Evolutionary conservation across 1,140 invertebrate species (phyloP), one percentile per base, ranked within the genome.

Genomic region (Atta texana): DNA sequence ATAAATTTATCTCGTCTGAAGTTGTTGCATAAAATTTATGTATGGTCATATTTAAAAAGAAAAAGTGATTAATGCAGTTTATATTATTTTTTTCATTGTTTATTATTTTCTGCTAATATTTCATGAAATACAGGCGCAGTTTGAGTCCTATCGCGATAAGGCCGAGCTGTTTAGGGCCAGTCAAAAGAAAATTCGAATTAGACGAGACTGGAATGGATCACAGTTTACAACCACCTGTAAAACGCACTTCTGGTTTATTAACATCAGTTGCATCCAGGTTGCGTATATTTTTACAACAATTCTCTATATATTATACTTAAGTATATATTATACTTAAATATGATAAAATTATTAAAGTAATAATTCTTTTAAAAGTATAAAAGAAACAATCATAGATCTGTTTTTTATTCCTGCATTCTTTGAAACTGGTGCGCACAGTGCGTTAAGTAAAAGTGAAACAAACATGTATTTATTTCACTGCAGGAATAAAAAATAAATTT

Each of bases 141-240:
- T 96, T 98, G 85, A 98, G 98, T 90, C 98, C 98, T 10, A 98
- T 98, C 89, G 96, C 97, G 14, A 96, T 98, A 94, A 96, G 98
- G 31, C 96, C 96, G 31, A 96, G 96, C 93, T 96, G 96, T 59
- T 94, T 96, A 63, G 95, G 96, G 12, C 93, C 95, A 21, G 96
- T 97, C 28, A 98, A 98, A 94, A 95, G 98, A 84, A 98, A 98
- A 95, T 97, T 97, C 90, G 98, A 98, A 90, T 92, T 97, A 71
- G 96, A 97, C 74, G 97, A 97, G 77, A 94, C 94, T 88, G 93
- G 95, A 92, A 84, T 94, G 91, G 93, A 95, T 88, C 94, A 93
- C 68, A 91, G 95, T 64, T 89, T 95, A 69, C 96, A 96, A 87
- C 96, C 96, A 55, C 95, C 96, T 69, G 93, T 96, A 10, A 97